phyloP scores from a whole-genome alignment of 2,888 invertebrate genomes.

The Eutolmus rufibarbis region DNA sequence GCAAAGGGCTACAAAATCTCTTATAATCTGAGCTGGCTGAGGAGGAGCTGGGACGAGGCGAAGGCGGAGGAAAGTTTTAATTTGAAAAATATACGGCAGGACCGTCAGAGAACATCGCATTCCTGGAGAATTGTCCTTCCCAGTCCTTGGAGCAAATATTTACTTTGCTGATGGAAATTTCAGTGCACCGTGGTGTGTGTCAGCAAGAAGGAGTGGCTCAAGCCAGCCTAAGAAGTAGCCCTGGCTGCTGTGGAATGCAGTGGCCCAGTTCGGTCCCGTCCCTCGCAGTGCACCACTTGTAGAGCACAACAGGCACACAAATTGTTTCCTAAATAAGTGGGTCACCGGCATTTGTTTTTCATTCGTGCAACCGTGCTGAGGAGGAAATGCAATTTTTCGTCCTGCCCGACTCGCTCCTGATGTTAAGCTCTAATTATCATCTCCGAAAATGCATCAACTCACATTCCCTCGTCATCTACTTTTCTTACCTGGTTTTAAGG shows the following conservation, averaged over 20 bases:
- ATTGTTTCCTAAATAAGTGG: not conserved
- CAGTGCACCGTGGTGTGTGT: not conserved
- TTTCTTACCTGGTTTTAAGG: not conserved
- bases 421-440: not conserved
- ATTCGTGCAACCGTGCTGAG: not conserved
- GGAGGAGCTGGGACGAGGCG: not conserved
- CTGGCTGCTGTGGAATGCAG: not conserved
- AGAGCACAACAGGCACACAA: not conserved
- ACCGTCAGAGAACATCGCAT: not conserved
- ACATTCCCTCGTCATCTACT: no score
- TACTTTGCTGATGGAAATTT: not conserved
- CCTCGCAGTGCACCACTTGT: not conserved
- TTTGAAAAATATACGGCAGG: not conserved
- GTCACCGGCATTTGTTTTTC: not conserved
- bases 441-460: not conserved
- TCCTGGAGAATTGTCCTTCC: not conserved
- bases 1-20: not conserved
- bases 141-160: not conserved
- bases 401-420: not conserved
- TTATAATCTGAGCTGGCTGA: not conserved
- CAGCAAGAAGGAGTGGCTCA: not conserved
- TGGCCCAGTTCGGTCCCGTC: not conserved
- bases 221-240: not conserved
- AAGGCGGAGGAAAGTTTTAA: not conserved
- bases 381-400: not conserved